Base-by-base conservation (phyloP, 1,140 invertebrate genomes). In the Aphelenchoides avenae region DNA sequence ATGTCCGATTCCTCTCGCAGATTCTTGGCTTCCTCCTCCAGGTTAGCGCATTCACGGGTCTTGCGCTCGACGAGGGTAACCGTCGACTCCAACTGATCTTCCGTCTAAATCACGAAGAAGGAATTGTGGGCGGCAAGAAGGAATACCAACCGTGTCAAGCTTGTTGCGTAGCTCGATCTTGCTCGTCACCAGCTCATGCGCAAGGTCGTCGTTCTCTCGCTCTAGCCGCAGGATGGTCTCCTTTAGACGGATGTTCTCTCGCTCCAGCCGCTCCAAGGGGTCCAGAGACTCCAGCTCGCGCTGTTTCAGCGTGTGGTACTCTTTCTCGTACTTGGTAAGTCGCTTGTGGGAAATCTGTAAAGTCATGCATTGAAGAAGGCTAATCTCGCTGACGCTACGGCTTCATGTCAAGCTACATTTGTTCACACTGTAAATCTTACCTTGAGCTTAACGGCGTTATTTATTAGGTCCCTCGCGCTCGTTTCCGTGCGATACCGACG, bases 401-500 rank as follows among this genome's bases (percentile, higher is more conserved):
- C n/a, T n/a, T n/a, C n/a, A n/a, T n/a, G n/a, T n/a, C n/a, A n/a
- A n/a, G n/a, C n/a, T n/a, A n/a, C n/a, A n/a, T n/a, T n/a, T n/a
- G n/a, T n/a, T n/a, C n/a, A n/a, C n/a, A 4, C 39, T 4, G 39
- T 7, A 41, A 18, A 41, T n/a, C 20, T n/a, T 27, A 95, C 86
- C 79, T 94, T 96, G 39, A 91, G 84, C 68, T 85, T 86, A 69
- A 89, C 88, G 5, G 92, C 91, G 41, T 87, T 82, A 77, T 89
- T 88, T 78, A 98, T 87, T 6, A 98, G 83, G 50, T 89, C 85
- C 42, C 85, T 85, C 0, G 91, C 88, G 2, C 86, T 84, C 68
- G 91, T 88, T 78, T 95, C 89, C 24, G 85, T 87, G 40, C 91
- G 84, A 77, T 91, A 97, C 74, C 90, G 91, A 79, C 97, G 95